phyloP scores from a whole-genome alignment of 2,797 vertebrate species.

The Molossus molossus region DNA sequence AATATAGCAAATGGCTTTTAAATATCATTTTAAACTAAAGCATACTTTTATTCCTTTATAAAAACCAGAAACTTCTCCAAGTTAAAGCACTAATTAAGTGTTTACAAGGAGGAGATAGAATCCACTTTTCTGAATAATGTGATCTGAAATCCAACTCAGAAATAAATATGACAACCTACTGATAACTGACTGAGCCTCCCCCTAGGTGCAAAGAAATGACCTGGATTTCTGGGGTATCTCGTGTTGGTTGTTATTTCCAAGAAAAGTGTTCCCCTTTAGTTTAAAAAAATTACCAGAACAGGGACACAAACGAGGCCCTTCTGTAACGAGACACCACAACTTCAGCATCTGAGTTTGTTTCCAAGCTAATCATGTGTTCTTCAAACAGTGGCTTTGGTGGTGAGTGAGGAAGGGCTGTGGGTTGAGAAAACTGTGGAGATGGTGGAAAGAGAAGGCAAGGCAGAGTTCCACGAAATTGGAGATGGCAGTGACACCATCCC shows the following conservation, averaged over 20 bases:
- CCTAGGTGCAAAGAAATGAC: background rate
- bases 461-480: slow-evolving; percentile 75
- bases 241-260: slow-evolving; percentile 33
- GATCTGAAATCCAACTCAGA: slow-evolving; percentile 60
- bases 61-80: slow-evolving; percentile 30
- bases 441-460: slow-evolving; percentile 79
- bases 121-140: slow-evolving; percentile 50
- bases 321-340: background rate
- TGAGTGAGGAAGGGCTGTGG: slow-evolving; percentile 56
- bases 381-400: slow-evolving; percentile 58
- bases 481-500: background rate
- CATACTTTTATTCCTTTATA: background rate
- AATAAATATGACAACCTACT: slow-evolving; percentile 23
- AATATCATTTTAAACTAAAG: slow-evolving; percentile 58
- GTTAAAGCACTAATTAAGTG: slow-evolving; percentile 38
- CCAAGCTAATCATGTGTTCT: slow-evolving; percentile 33
- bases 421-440: slow-evolving; percentile 62
- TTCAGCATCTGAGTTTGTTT: slow-evolving; percentile 59
- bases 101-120: slow-evolving; percentile 32
- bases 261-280: background rate
- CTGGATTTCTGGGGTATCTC: background rate
- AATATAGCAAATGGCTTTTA: background rate
- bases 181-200: background rate
- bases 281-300: background rate
- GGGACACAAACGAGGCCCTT: background rate